Base-by-base conservation (phyloP, 2,797 vertebrate genomes). In the Prionace glauca region DNA sequence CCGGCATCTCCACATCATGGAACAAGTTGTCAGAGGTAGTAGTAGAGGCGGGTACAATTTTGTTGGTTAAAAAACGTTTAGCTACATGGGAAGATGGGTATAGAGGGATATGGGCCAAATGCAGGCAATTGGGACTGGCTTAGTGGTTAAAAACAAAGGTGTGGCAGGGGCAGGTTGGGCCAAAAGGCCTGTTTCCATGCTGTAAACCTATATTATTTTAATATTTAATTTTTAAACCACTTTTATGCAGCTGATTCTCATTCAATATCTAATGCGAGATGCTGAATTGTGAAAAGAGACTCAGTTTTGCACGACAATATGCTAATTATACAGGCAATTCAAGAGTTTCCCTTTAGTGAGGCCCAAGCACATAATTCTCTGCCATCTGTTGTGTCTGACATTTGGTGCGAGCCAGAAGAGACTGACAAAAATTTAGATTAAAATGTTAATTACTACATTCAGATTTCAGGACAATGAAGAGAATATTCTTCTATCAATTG, bases 391-490 rank as follows among this genome's bases (percentile, higher is more conserved):
- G 7, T 32, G 88, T 91, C 88, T 67, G 88, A 91, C 88, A 67
- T 91, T 91, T 91, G 60, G 60, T 91, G 60, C 18, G 32, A 91
- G 88, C 88, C 88, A 91, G 60, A n/a, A 60, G 32, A 91, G 88
- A 65, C 32, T 65, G 88, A 65, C 56, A 91, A 62, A 91, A 91
- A 65, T 36, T 36, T 65, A 65, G 65, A 91, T 88, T 88, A 60
- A 91, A 91, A 91, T 67, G 88, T 16, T 91, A 91, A 91, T 91
- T 67, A 36, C 60, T 36, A 32, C 88, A 91, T 67, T 67, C 88
- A 91, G 88, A 91, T 65, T 67, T n/a, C 60, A 22, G 88, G 32
- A 67, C 60, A 91, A 91, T n/a, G 18, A 91, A 65, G 10, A 60
- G 50, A 88, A 88, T 88, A 88, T 29, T 60, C 16, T 88, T 32